Percentiles rank a stretch among this genome's conserved stretches.
Conservation (phyloP, 1,140 invertebrate species). For the Belonocnema kinseyi region DNA sequence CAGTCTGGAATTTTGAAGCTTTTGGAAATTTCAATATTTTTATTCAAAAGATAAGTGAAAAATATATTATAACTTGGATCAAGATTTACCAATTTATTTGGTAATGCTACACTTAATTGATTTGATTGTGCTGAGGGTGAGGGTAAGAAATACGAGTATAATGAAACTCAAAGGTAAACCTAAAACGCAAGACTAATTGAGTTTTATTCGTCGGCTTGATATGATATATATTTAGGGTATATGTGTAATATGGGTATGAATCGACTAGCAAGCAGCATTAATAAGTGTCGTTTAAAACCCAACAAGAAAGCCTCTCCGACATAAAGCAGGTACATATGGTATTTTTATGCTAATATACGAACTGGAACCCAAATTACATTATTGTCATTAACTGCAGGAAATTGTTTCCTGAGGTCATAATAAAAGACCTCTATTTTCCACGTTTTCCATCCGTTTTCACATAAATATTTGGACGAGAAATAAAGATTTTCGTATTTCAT, state of each 20-base stretch:
- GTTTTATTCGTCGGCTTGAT: neutral
- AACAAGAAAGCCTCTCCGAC: neutral
- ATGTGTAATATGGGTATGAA: neutral
- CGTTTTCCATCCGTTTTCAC: too few species aligned
- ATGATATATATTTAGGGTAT: neutral
- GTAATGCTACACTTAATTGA: neutral
- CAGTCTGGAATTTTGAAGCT: too few species aligned
- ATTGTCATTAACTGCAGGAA: neutral
- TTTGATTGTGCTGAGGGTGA: neutral
- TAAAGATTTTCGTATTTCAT: too few species aligned
- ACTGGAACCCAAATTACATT: neutral
- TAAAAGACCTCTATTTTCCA: too few species aligned
- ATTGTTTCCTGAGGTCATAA: neutral
- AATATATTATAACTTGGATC: neutral
- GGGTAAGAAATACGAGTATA: neutral
- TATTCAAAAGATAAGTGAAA: neutral
- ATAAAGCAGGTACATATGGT: constrained; percentile 7
- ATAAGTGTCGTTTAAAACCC: neutral
- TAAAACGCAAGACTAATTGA: neutral
- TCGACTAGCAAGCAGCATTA: neutral
- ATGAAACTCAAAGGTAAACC: neutral
- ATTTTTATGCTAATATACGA: constrained; percentile 10
- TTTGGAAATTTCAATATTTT: too few species aligned
- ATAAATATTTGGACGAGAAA: too few species aligned
- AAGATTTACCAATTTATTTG: neutral